Evolutionary conservation across 2,888 invertebrate species (phyloP).

Genomic region (Pocota personata): DNA sequence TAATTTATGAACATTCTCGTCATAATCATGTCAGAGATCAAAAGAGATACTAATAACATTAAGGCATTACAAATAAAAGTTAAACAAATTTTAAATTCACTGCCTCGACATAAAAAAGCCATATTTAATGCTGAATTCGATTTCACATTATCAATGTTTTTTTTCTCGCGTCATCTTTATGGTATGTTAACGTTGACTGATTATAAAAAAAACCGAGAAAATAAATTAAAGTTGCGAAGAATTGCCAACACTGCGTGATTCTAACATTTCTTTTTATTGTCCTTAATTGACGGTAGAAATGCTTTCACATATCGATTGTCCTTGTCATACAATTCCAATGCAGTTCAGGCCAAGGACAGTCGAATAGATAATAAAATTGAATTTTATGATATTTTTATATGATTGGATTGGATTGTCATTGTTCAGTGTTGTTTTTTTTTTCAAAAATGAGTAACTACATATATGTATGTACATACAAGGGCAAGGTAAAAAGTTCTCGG

Average conservation of each 20-base stretch:
- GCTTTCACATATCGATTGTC: conserved; percentile 1
- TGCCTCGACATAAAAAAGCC: neutral
- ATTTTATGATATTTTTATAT: neutral
- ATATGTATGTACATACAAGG: no score
- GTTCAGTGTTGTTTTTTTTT: neutral
- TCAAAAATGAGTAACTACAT: no score
- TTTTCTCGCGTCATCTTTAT: neutral
- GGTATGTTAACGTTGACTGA: neutral
- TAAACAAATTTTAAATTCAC: neutral
- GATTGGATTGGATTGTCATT: neutral
- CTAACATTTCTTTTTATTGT: neutral
- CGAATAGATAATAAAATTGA: conserved; percentile 1
- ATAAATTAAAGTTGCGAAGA: neutral
- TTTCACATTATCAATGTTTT: neutral
- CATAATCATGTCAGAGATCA: no score
- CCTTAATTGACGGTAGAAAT: conserved; percentile 5
- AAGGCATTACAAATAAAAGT: no score
- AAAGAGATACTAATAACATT: no score
- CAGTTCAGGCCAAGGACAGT: neutral
- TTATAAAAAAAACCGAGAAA: neutral
- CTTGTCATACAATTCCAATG: neutral
- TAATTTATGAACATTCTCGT: no score
- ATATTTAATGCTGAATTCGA: neutral
- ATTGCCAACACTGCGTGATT: neutral
- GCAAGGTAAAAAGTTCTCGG: no score